These are phyloP conservation scores for Ectemnius continuus DNA, from an alignment of 2,888 invertebrate species.

Conservation along the genomic window DNA sequence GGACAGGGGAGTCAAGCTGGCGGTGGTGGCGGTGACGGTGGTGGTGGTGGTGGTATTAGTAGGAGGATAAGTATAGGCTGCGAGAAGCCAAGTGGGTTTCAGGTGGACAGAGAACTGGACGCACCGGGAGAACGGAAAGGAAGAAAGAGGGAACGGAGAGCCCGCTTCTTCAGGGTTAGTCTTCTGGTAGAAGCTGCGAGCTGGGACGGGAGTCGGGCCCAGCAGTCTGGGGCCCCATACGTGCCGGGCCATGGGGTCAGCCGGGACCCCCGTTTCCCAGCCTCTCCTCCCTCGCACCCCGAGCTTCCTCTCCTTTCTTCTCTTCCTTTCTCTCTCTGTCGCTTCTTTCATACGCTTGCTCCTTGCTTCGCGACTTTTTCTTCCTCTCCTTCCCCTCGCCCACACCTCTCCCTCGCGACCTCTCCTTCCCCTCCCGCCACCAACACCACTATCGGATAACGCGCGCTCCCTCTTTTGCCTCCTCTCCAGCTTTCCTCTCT, in stretches of 20 bases:
- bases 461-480: constrained; percentile 38
- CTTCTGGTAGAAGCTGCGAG: constrained; percentile 71
- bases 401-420: constrained; percentile 58
- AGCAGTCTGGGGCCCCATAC: constrained; percentile 75
- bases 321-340: constrained; percentile 51
- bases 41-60: constrained; percentile 73
- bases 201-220: constrained; percentile 74
- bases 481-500: constrained; percentile 19
- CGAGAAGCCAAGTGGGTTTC: constrained; percentile 62
- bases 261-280: constrained; percentile 67
- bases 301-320: constrained; percentile 23
- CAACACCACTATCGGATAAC: constrained; percentile 62
- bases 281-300: constrained; percentile 47
- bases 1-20: constrained; percentile 56
- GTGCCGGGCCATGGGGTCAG: constrained; percentile 77
- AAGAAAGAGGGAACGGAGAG: constrained; percentile 43
- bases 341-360: constrained; percentile 51
- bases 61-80: constrained; percentile 78
- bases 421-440: constrained; percentile 58
- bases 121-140: constrained; percentile 40
- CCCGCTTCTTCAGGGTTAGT: constrained; percentile 70
- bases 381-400: constrained; percentile 50
- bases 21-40: constrained; percentile 60
- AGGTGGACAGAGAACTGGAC: constrained; percentile 52
- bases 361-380: constrained; percentile 9